A percentile compares a stretch with the other conserved stretches of the same genome.
Evolutionary conservation across 2,113 vertebrate species (phyloP).

Genomic region (Cinclus cinclus): DNA sequence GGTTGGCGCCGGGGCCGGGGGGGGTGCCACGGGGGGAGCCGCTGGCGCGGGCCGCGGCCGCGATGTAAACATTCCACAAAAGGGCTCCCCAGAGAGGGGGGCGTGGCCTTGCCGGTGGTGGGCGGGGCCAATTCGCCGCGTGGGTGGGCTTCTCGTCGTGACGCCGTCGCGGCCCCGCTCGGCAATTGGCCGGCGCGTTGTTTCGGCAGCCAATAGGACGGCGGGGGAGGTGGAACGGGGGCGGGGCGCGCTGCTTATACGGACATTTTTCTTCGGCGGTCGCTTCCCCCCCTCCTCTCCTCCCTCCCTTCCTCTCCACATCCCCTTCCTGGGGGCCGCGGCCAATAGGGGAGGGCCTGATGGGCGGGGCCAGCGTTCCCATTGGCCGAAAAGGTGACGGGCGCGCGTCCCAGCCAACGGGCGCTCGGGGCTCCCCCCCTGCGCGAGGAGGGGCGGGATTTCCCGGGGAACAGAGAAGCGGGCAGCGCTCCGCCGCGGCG

Average conservation of each 20-base stretch:
- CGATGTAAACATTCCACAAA: conserved; percentile 64
- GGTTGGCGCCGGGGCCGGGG: background rate
- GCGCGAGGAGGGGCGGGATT: conserved; percentile 75
- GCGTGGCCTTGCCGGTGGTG: background rate
- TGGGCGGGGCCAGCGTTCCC: background rate
- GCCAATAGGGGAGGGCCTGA: background rate
- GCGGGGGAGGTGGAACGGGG: background rate
- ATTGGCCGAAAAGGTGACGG: conserved; percentile 17
- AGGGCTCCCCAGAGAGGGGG: conserved; percentile 14
- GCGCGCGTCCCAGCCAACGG: background rate
- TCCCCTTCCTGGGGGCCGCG: background rate
- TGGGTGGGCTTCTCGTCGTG: background rate
- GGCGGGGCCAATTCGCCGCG: background rate
- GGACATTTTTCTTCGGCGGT: background rate
- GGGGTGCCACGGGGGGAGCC: background rate
- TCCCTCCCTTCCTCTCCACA: background rate
- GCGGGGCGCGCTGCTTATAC: background rate
- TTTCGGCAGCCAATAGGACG: background rate
- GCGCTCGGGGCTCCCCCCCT: conserved; percentile 25
- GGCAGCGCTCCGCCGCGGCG: too few species aligned
- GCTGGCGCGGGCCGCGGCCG: background rate
- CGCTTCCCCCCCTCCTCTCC: background rate
- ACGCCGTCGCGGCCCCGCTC: background rate
- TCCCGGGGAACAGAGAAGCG: conserved; percentile 8
- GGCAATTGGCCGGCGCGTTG: background rate